Evolutionary conservation across 2,113 vertebrate species (phyloP).

Genomic region (Malurus melanocephalus): DNA sequence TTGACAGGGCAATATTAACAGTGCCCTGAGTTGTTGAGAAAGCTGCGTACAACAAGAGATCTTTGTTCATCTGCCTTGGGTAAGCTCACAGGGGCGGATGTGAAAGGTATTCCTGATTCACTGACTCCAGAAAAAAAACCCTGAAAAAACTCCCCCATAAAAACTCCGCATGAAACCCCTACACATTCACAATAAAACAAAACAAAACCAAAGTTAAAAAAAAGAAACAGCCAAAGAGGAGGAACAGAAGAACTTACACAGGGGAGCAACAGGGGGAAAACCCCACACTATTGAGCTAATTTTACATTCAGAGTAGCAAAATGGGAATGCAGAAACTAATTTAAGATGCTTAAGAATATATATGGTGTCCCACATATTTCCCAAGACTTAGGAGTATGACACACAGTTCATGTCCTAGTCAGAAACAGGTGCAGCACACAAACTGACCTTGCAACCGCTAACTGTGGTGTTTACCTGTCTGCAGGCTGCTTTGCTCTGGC

Average conservation of each 20-base stretch:
- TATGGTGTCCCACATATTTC: accelerated
- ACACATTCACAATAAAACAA: neutral
- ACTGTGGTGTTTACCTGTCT: too few relatives aligned
- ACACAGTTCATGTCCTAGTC: neutral
- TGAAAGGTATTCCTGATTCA: conserved; percentile 57
- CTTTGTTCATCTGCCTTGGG: conserved; percentile 49
- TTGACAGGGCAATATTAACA: conserved; percentile 66
- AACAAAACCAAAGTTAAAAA: neutral
- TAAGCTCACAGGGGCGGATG: conserved; percentile 21
- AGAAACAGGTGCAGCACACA: neutral
- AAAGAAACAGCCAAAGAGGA: neutral
- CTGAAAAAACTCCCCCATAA: neutral
- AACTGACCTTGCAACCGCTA: neutral
- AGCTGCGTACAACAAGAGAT: conserved; percentile 40
- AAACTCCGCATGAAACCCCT: neutral
- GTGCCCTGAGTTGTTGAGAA: conserved; percentile 52
- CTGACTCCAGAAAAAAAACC: neutral
- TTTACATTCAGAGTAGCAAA: neutral
- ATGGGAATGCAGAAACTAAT: neutral
- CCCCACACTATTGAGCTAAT: accelerated
- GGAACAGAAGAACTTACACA: neutral
- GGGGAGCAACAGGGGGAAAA: neutral
- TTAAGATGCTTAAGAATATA: neutral
- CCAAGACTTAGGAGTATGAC: neutral
- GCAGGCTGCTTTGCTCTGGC: neutral